Base-by-base conservation (phyloP, 2,113 vertebrate genomes). In the Seriola quinqueradiata region DNA sequence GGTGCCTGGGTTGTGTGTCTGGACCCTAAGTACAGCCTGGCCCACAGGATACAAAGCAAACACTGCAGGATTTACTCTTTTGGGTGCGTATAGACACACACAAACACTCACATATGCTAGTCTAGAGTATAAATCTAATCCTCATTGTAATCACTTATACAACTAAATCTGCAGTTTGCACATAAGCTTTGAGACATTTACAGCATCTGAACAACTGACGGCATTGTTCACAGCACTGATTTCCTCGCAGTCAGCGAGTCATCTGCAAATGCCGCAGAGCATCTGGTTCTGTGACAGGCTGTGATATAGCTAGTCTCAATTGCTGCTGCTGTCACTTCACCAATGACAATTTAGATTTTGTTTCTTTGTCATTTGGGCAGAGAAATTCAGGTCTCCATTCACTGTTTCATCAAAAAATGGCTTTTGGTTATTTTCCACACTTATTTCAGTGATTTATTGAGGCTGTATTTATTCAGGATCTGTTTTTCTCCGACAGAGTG, bases 31-130 rank as follows among this genome's bases (percentile, higher is more conserved):
- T 94, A 89, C 87, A 93, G 91, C 65, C 90, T 94, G 73, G 66
- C 17, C 54, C 89, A 81, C 63, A 86, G 83, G 46, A 87, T 94
- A 48, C 71, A 87, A 23, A 76, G 54, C 68, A 92, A 92, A 81
- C 87, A 80, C 82, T 94, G 93, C 85, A 78, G 93, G 55, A 81
- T 94, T 28, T 94, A 94, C 87, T 94, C 93, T 46, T 93, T 94
- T 34, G 93, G 93, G 93, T 94, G 75, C 5, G 93, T 86, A 72
- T 4, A 40, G 1, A 70, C 17, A 77, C 17, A 46, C 25, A 54
- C 70, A 34, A 8, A n/a, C 50, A n/a, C 19, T n/a, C 16, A 40
- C 25, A 25, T 25, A 12, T 11, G 28, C 52, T 32, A 59, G 36
- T 42, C 42, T 52, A 21, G 48, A 13, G 28, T 13, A 34, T 14